These are phyloP conservation scores for Cephus sareptanus DNA, from an alignment of 2,888 invertebrate species.

Conservation along the genomic window DNA sequence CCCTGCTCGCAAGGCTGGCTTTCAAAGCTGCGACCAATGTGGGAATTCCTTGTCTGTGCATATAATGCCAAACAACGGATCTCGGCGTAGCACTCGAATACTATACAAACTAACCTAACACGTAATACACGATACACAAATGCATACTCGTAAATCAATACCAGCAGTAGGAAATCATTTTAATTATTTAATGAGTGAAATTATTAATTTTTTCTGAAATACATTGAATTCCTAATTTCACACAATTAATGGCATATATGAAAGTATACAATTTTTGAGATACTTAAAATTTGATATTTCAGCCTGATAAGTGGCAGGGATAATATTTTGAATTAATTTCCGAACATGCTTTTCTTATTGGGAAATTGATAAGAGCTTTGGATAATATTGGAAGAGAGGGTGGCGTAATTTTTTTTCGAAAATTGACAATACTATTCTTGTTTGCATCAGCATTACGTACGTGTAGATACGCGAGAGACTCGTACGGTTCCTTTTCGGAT, in stretches of 20 bases:
- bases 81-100: neutral
- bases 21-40: neutral
- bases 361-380: neutral
- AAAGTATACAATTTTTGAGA: too few relatives aligned
- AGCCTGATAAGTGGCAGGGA: too few relatives aligned
- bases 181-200: neutral
- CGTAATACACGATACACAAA: neutral
- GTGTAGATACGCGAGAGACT: neutral
- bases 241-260: too few relatives aligned
- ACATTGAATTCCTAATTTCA: neutral
- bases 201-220: neutral
- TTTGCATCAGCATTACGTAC: neutral
- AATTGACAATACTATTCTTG: neutral
- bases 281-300: too few relatives aligned
- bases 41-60: neutral
- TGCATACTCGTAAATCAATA: neutral
- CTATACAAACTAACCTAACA: neutral
- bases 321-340: neutral
- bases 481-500: neutral
- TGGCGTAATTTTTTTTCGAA: neutral
- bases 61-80: neutral
- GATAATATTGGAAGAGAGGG: neutral
- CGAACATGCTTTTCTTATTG: neutral
- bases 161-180: neutral
- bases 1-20: neutral